A percentile compares a stretch with the other conserved stretches of the same genome.
phyloP scores from a whole-genome alignment of 2,888 invertebrate genomes.

The Phanerotoma sp. region DNA sequence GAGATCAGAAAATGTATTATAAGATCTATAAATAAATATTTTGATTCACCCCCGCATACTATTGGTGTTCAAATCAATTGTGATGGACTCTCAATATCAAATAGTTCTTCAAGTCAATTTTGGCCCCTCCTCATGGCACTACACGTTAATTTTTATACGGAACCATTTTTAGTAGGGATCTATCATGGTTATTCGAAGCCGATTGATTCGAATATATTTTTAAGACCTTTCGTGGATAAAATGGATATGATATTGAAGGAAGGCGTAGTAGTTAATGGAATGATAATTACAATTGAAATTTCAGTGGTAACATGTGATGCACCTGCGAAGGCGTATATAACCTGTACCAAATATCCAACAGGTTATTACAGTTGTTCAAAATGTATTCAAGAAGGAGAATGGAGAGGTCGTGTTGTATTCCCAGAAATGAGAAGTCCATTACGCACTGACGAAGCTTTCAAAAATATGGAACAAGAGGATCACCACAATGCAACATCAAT shows the following conservation, averaged over 20 bases:
- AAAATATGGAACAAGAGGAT: slow-evolving; percentile 2
- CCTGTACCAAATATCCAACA: slow-evolving; percentile 4
- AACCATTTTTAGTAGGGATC: slow-evolving; percentile 11
- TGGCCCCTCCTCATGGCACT: slow-evolving; percentile 14
- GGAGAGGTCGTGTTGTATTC: slow-evolving; percentile 10
- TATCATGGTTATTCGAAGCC: slow-evolving; percentile 13
- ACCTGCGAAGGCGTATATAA: slow-evolving; percentile 35
- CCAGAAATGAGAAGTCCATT: slow-evolving; percentile 9
- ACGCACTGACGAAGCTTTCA: slow-evolving; percentile 19
- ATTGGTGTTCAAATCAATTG: slow-evolving; percentile 14
- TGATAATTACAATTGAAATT: slow-evolving; percentile 18
- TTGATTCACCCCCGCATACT: background rate
- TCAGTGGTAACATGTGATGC: slow-evolving; percentile 38
- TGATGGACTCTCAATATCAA: slow-evolving; percentile 12
- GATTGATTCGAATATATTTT: slow-evolving; percentile 5
- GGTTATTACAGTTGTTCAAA: slow-evolving; percentile 11
- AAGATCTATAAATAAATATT: slow-evolving; percentile 8
- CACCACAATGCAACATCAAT: slow-evolving; percentile 11
- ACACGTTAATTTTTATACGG: slow-evolving; percentile 15
- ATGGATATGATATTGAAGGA: slow-evolving; percentile 13
- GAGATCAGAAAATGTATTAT: background rate
- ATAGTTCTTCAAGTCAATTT: slow-evolving; percentile 7
- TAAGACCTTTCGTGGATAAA: slow-evolving; percentile 12
- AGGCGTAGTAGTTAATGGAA: background rate
- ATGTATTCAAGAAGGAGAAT: slow-evolving; percentile 15